Conservation (phyloP, 2,797 vertebrate genomes). For the Schizopygopsis malacanthus region DNA sequence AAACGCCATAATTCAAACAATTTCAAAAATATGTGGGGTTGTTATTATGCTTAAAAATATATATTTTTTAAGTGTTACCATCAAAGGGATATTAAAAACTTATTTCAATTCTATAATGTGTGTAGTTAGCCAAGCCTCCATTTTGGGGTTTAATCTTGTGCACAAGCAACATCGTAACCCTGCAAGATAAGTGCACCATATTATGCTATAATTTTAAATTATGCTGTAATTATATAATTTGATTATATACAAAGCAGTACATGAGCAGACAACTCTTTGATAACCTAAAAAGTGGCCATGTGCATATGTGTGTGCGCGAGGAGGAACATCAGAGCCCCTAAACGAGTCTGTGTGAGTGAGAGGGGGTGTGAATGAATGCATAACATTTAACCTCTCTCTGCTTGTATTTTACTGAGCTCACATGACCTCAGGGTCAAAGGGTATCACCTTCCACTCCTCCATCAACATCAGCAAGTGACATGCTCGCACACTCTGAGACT, state of each 20-base stretch:
- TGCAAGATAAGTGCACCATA: slow-evolving; percentile 12
- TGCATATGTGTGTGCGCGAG: neutral
- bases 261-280: slow-evolving; percentile 22
- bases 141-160: slow-evolving; percentile 36
- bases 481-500: slow-evolving; percentile 50
- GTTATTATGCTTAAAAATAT: neutral
- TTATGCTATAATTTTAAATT: neutral
- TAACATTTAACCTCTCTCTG: slow-evolving; percentile 51
- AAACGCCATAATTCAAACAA: slow-evolving; percentile 6
- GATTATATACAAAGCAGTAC: slow-evolving; percentile 11
- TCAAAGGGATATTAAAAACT: neutral
- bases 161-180: slow-evolving; percentile 19
- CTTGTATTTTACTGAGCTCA: slow-evolving; percentile 69
- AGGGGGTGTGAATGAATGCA: slow-evolving; percentile 27
- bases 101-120: neutral
- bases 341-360: slow-evolving; percentile 24
- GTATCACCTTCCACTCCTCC: slow-evolving; percentile 69
- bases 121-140: slow-evolving; percentile 18
- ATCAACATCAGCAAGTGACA: slow-evolving; percentile 60
- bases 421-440: slow-evolving; percentile 77
- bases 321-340: slow-evolving; percentile 4
- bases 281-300: neutral
- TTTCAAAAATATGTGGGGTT: neutral
- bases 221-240: neutral
- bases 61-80: neutral